Evolutionary conservation across 2,888 invertebrate species (phyloP), one percentile per base, ranked within the genome.

Genomic region (Eupithecia exiguata): DNA sequence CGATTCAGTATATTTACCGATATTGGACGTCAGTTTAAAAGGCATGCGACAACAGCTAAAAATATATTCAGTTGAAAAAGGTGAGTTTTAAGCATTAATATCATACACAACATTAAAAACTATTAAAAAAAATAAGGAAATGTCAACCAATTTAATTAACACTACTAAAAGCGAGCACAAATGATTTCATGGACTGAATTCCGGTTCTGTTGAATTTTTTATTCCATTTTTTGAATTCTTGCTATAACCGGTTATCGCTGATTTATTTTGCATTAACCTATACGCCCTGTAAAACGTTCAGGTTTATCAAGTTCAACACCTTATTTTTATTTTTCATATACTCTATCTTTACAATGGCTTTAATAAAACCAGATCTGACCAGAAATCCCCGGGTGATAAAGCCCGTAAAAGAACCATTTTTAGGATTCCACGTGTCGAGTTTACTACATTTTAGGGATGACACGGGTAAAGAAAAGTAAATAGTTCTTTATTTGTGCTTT

Each of bases 1-100:
- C 66, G 14, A 66, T 43, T 67, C 49, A 66, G 49, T 66, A 66
- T 58, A 61, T 7, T 49, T 62, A 70, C 68, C 62, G 46, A 49
- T 69, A 66, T 25, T 25, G 18, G 36, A 43, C 14, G 30, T 2
- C 10, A 30, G 21, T 72, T 35, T 16, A 14, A 65, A 75, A 72
- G 75, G 72, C 69, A 75, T 75, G 75, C 62, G 61, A 72, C 49
- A 71, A 14, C 46, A 62, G 62, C 43, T 68, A 21, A 75, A 72
- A 72, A 70, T 75, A 63, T 75, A 75, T 72, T 72, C 68, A 68
- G 63, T 72, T 7, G 74, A 75, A 70, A 75, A 75, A 68, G 75
- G 75, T 75, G 53, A 49, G 71, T 16, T 70, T 62, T 43, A 30
- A 36, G 38, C 25, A 46, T 30, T 30, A 71, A 49, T 38, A 46